Percentiles rank a stretch among this genome's conserved stretches.
Evolutionary conservation across 2,888 invertebrate species (phyloP).

Genomic region (Limulus polyphemus): DNA sequence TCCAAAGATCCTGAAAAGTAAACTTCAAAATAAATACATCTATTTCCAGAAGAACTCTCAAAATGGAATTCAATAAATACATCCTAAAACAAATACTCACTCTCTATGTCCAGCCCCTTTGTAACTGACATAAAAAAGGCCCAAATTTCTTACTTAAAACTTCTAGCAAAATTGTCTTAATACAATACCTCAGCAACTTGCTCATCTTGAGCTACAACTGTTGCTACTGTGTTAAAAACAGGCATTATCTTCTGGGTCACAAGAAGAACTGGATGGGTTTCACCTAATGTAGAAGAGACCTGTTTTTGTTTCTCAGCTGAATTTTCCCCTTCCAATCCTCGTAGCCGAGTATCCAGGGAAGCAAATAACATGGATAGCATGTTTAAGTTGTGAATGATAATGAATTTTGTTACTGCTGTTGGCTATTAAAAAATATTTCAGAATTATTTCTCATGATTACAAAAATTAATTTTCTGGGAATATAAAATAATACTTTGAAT

Average conservation of each 20-base stretch:
- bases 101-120: neutral
- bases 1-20: no score
- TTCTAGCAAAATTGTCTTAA: neutral
- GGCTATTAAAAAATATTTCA: conserved; percentile 46
- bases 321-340: conserved; percentile 11
- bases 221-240: conserved; percentile 47
- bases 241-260: conserved; percentile 39
- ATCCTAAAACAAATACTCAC: neutral
- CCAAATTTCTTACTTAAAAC: conserved; percentile 5
- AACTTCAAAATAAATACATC: no score
- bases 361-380: conserved; percentile 54
- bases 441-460: neutral
- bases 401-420: conserved; percentile 44
- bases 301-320: conserved; percentile 1
- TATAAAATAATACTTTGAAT: neutral
- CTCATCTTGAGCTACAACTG: conserved; percentile 50
- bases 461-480: neutral
- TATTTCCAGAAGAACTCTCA: neutral
- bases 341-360: conserved; percentile 43
- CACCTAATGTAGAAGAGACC: neutral
- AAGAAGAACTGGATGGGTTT: conserved; percentile 16
- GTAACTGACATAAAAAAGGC: neutral
- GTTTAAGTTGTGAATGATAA: conserved; percentile 49
- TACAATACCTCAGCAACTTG: conserved; percentile 50
- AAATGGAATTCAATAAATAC: conserved; percentile 1